Evolutionary conservation across 1,140 invertebrate species (phyloP), one percentile per base, ranked within the genome.

Genomic region (Zeugodacus cucurbitae): DNA sequence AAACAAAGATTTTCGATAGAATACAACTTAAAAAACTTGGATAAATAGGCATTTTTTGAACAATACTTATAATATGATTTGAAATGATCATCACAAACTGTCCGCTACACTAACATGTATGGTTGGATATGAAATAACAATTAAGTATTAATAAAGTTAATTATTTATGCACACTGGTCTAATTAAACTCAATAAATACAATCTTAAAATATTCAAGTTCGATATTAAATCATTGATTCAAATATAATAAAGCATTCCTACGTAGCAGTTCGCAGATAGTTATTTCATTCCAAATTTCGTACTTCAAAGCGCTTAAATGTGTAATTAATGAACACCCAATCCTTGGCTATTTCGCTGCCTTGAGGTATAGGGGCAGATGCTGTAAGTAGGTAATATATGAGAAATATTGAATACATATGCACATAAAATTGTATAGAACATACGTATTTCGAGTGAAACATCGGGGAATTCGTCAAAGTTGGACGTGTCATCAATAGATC

Each of bases 381-480:
- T 97, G 94, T 59, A 96, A 95, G 93, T 67, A 85, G 26, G 57
- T 87, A 82, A 88, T 14, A 86, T 54, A 3, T 48, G 29, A 29
- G 29, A 29, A 86, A 57, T 26, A 0, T 7, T 48, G 14, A n/a
- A 29, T 34, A 10, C 34, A 32, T 5, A 34, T 67, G 64, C 14
- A 4, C 8, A n/a, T 87, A 14, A 37, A 64, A 14, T 5, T 37
- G n/a, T 54, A 34, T 11, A 29, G 89, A 59, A 97, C 98, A 96
- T 96, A 98, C 98, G 98, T 95, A 99, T 99, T 95, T 99, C 98
- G 86, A 99, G 95, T 94, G 99, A 99, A 90, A 99, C 98, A 94
- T 99, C 98, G 17, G 99, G 99, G 95, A 99, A 99, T 90, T 99
- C 99, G 94, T 99, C 99, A 94, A 99, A 99, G 94, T 99, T 99